Conservation (phyloP, 2,888 invertebrate species). For the Rapana venosa region DNA sequence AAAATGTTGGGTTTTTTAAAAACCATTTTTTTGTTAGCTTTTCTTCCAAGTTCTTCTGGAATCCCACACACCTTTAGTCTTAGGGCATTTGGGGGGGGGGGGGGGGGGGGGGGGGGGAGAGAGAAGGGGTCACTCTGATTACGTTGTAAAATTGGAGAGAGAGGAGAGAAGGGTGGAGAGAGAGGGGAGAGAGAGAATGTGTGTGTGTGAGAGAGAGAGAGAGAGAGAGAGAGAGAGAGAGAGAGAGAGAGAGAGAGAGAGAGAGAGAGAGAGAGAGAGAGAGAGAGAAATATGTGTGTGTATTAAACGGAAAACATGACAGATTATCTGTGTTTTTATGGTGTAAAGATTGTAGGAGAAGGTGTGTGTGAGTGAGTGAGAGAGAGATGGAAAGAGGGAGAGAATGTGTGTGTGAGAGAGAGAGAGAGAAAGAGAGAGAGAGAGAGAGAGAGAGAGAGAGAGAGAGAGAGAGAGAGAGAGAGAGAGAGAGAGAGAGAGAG, state of each 20-base stretch:
- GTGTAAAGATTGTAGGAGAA: too few relatives aligned
- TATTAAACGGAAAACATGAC: too few relatives aligned
- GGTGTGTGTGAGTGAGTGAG: background rate
- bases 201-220: background rate
- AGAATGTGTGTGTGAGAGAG: background rate
- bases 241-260: conserved; percentile 10
- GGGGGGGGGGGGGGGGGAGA: too few relatives aligned
- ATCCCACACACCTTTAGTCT: background rate
- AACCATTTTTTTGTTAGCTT: background rate
- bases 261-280: conserved; percentile 6
- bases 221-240: background rate
- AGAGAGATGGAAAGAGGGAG: background rate
- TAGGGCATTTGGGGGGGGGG: too few relatives aligned
- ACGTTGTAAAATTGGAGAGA: background rate
- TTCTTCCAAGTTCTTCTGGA: background rate
- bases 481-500: background rate
- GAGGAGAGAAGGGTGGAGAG: background rate
- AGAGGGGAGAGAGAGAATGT: background rate
- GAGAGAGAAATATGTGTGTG: background rate
- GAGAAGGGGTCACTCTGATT: background rate
- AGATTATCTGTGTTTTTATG: too few relatives aligned
- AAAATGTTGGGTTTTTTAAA: background rate
- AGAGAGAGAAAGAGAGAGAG: background rate
- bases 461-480: conserved; percentile 10
- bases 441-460: background rate